Conservation (phyloP, 1,140 invertebrate species). For the Tetramorium simillimum region DNA sequence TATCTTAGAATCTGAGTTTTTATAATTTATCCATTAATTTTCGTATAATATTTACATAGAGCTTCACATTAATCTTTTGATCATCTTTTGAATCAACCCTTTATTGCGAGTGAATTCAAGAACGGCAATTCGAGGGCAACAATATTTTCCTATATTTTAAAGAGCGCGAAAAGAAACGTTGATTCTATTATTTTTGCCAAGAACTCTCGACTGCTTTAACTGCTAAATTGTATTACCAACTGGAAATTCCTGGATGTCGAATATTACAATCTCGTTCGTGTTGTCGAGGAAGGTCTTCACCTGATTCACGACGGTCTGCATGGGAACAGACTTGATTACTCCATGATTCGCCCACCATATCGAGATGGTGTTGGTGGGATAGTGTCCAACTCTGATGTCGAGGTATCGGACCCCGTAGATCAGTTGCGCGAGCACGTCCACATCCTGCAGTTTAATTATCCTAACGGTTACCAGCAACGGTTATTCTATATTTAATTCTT, state of each 20-base stretch:
- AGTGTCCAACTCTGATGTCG: slow-evolving; percentile 87
- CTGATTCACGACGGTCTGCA: slow-evolving; percentile 85
- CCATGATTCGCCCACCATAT: slow-evolving; percentile 87
- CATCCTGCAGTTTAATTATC: slow-evolving; percentile 84
- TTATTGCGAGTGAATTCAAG: background rate
- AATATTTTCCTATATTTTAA: background rate
- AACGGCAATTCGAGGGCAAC: background rate
- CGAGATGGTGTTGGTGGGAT: slow-evolving; percentile 77
- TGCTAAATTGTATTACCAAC: slow-evolving; percentile 80
- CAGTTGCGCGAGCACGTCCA: slow-evolving; percentile 87
- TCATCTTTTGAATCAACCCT: background rate
- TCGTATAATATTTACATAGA: background rate
- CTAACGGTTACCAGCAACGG: slow-evolving; percentile 57
- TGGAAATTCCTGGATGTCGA: slow-evolving; percentile 88
- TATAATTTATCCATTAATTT: background rate
- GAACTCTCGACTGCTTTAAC: background rate
- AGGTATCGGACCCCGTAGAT: slow-evolving; percentile 87
- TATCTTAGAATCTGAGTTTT: background rate
- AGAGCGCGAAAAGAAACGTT: background rate
- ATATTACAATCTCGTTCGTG: slow-evolving; percentile 88
- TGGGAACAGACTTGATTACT: slow-evolving; percentile 83
- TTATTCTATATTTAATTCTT: slow-evolving; percentile 50
- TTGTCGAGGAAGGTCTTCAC: slow-evolving; percentile 86
- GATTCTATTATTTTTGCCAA: background rate
- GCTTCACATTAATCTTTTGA: background rate